These are phyloP conservation scores for Tachysurus fulvidraco DNA, from an alignment of 2,113 vertebrate genomes.

Conservation along the genomic window DNA sequence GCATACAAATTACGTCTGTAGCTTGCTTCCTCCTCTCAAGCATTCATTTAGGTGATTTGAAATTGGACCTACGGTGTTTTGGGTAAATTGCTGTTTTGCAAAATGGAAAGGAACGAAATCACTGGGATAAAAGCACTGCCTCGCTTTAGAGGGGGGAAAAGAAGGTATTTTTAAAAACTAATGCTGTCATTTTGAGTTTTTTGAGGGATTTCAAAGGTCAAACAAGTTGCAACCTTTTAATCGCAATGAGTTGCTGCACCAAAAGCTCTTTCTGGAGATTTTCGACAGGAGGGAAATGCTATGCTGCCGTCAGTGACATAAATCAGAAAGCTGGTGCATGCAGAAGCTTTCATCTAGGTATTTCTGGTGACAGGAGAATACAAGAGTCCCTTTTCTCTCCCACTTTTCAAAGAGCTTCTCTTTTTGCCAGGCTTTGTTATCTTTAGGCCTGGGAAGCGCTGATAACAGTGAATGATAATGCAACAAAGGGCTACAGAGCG, in stretches of 20 bases:
- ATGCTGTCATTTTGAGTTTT: conserved; percentile 19
- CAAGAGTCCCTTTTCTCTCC: not conserved
- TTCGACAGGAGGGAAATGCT: not conserved
- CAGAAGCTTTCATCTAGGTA: conserved; percentile 37
- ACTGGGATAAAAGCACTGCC: not conserved
- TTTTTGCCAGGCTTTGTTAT: conserved; percentile 56
- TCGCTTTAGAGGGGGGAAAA: not conserved
- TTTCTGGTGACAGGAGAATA: conserved; percentile 35
- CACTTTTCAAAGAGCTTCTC: conserved; percentile 17
- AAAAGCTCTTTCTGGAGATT: conserved; percentile 7
- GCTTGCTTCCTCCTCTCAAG: not conserved
- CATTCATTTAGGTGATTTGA: not conserved
- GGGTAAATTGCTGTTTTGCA: conserved; percentile 10
- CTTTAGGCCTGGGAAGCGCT: conserved; percentile 59
- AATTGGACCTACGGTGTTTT: not conserved
- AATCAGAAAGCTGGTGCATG: conserved; percentile 16
- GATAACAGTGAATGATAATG: conserved; percentile 66
- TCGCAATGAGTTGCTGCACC: not conserved
- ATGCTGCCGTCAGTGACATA: not conserved
- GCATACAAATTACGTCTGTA: not conserved
- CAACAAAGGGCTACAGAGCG: conserved; percentile 56
- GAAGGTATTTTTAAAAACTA: not conserved
- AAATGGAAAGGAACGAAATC: conserved; percentile 6
- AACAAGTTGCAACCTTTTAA: conserved; percentile 28
- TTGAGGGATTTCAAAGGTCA: not conserved